Evolutionary conservation across 2,888 invertebrate genomes (phyloP), one percentile per base, ranked within the genome.

Genomic region (Papilio demoleus): DNA sequence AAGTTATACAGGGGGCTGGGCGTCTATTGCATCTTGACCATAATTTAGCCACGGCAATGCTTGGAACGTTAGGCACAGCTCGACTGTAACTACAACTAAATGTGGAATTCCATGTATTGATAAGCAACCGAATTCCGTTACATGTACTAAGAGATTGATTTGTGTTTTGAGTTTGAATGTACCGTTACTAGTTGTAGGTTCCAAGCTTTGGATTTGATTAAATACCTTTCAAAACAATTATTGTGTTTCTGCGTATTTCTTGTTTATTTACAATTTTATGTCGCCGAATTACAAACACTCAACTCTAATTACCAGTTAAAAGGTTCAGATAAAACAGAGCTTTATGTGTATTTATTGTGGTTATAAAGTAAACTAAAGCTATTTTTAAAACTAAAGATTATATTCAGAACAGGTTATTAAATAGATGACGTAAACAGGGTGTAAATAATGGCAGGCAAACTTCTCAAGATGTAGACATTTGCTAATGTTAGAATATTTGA

Each of bases 11-110:
- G 14, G 40, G 38, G 61, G 38, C 40, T 22, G n/a, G 38, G 70
- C 63, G 71, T 67, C 65, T 58, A 50, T 50, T 62, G 62, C 56
- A 68, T 50, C 73, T 72, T 70, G 53, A 70, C 71, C 66, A 68
- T 74, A 75, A 74, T 74, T 71, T 73, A 66, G 70, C 72, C 74
- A 66, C 73, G 68, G 71, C 53, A 56, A 71, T 62, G 71, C 45
- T 17, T 53, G 71, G 72, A 61, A 64, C 73, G 70, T 76, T 74
- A 66, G 71, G 73, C 72, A 70, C 74, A 72, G 70, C 70, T 72
- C 72, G 71, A 68, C 70, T 73, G 74, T 76, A 66, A 70, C 70
- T 56, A 66, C 64, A 65, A 58, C 62, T 62, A 58, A 56, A 63
- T 68, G 45, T 68, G 11, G 34, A 19, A 34, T 59, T 59, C 34